A percentile compares a stretch with the other conserved stretches of the same genome.
Evolutionary conservation across 2,113 vertebrate species (phyloP).

Genomic region (Columbina picui): DNA sequence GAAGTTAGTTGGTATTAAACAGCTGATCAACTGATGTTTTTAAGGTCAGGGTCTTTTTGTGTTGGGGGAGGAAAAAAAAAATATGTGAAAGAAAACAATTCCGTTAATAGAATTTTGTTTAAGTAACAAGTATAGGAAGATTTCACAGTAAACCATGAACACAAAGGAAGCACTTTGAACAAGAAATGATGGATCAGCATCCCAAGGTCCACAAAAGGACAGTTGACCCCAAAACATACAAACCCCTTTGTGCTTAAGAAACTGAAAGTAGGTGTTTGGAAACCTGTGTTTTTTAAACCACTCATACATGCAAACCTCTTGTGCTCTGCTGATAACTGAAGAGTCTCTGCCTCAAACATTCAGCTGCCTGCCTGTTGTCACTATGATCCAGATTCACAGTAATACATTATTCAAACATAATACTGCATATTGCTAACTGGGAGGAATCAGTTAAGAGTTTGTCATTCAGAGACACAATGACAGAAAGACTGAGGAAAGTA

Average conservation of each 20-base stretch:
- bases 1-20: background rate
- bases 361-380: background rate
- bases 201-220: background rate
- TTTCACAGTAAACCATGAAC: background rate
- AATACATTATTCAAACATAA: background rate
- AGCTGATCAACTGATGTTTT: background rate
- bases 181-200: conserved; percentile 9
- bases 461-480: fast-evolving
- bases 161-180: background rate
- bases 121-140: background rate
- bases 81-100: background rate
- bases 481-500: background rate
- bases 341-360: background rate
- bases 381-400: background rate
- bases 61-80: background rate
- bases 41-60: background rate
- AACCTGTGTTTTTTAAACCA: background rate
- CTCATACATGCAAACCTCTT: background rate
- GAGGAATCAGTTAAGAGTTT: background rate
- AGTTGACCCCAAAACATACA: background rate
- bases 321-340: background rate
- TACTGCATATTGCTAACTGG: background rate
- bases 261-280: background rate
- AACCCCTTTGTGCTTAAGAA: conserved; percentile 10
- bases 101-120: background rate